Base-by-base conservation (phyloP, 2,113 vertebrate genomes). In the Tragelaphus buxtoni region DNA sequence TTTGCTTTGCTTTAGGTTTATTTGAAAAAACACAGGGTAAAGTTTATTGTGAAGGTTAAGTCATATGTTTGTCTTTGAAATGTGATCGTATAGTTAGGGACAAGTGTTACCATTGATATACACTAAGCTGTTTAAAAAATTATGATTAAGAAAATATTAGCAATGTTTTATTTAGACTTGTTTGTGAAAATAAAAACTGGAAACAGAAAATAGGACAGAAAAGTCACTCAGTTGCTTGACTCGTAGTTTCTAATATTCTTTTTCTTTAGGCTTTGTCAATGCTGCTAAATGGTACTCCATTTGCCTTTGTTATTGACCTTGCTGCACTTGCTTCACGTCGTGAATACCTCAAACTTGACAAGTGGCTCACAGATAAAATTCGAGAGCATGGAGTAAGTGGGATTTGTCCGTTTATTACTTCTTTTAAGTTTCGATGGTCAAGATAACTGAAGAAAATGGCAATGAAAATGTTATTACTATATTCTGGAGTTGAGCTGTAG, bases 311-410 rank as follows among this genome's bases (percentile, higher is more conserved):
- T 98, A 99, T 99, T 99, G 99, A 99, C 98, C 99, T 99, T 98
- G 99, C 99, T 99, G 99, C 99, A 99, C 99, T 99, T 98, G 99
- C 99, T 97, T 99, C 99, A 98, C 99, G 99, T 98, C 99, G 99
- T 98, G 99, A 99, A 99, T 99, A 99, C 99, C 99, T 99, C 99
- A 99, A 99, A 99, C 99, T 99, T 98, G 99, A 99, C 98, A 99
- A 99, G 99, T 99, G 99, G 99, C 99, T 99, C 98, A 99, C 99
- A 98, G 99, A 99, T 99, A 99, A 99, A 99, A 99, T 99, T 98
- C 99, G 99, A 98, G 99, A 99, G 97, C 99, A 99, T 96, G 99
- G 99, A 99, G 99, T 99, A 99, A 99, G 97, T 96, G 98, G 96
- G 69, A 97, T 94, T 98, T 98, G 91, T 97, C 56, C 96, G 63